Percentiles rank a stretch among this genome's conserved stretches.
Evolutionary conservation across 2,797 vertebrate genomes (phyloP).

Genomic region (Toxotes lorentzi): DNA sequence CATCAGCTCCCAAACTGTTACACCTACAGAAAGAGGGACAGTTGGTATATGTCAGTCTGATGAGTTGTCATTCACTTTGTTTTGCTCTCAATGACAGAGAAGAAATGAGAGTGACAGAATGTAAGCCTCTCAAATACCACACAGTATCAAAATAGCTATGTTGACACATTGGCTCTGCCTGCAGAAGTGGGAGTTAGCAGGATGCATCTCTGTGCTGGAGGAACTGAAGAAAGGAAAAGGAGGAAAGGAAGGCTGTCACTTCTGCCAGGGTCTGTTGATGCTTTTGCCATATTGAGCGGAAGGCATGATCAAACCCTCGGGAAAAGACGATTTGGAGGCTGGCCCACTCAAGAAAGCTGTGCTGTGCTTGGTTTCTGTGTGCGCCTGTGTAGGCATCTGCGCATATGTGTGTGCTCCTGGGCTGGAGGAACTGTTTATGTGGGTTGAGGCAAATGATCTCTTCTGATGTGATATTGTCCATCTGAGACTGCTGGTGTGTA

Average conservation of each 20-base stretch:
- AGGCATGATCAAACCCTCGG: slow-evolving; percentile 70
- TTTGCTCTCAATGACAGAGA: slow-evolving; percentile 38
- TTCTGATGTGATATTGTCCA: slow-evolving; percentile 61
- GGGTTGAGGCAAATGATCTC: slow-evolving; percentile 55
- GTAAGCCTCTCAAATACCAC: slow-evolving; percentile 57
- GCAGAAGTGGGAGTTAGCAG: slow-evolving; percentile 75
- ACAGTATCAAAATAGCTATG: slow-evolving; percentile 64
- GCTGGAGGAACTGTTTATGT: slow-evolving; percentile 49
- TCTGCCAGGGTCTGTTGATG: slow-evolving; percentile 77
- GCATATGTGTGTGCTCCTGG: slow-evolving; percentile 37
- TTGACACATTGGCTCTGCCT: slow-evolving; percentile 73
- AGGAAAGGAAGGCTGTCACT: slow-evolving; percentile 59
- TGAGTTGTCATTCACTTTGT: slow-evolving; percentile 54
- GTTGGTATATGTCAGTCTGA: slow-evolving; percentile 31
- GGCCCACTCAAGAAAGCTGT: slow-evolving; percentile 58
- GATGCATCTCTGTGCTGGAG: slow-evolving; percentile 66
- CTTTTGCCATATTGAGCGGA: slow-evolving; percentile 77
- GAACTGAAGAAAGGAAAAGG: slow-evolving; percentile 57
- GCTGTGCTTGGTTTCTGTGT: slow-evolving; percentile 31
- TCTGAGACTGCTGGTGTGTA: slow-evolving; percentile 67
- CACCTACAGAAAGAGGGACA: slow-evolving; percentile 82
- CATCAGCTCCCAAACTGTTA: slow-evolving; percentile 99
- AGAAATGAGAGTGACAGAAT: slow-evolving; percentile 57
- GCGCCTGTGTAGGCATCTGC: slow-evolving; percentile 17
- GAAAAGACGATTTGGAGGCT: slow-evolving; percentile 63